Evolutionary conservation across 2,113 vertebrate genomes (phyloP).

Genomic region (Festucalex cinctus): DNA sequence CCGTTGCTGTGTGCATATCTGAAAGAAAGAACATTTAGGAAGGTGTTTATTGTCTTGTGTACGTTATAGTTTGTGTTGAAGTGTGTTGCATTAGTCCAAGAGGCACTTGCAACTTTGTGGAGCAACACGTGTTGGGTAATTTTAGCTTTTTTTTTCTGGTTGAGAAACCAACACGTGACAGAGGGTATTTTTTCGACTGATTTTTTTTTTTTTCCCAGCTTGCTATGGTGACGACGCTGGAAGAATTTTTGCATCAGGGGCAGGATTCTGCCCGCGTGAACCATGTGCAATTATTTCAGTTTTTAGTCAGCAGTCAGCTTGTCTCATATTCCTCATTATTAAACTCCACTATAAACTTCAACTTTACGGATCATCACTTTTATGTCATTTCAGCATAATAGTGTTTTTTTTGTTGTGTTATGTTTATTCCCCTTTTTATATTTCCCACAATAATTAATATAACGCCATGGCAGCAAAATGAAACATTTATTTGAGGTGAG

Average conservation of each 20-base stretch:
- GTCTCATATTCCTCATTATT: no score
- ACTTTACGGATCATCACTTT: no score
- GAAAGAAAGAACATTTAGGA: background rate
- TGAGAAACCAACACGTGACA: conserved; percentile 42
- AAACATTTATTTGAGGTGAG: no score
- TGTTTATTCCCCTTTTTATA: no score
- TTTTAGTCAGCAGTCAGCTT: no score
- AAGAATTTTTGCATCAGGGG: background rate
- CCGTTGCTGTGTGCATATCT: background rate
- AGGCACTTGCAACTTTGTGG: conserved; percentile 11
- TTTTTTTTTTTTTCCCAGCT: conserved; percentile 23
- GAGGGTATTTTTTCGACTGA: conserved; percentile 22
- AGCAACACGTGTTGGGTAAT: conserved; percentile 39
- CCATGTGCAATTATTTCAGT: background rate
- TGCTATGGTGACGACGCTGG: background rate
- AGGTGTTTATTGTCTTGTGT: background rate
- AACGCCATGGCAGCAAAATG: no score
- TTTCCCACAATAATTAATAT: no score
- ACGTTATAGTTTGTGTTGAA: background rate
- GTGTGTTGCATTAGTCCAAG: background rate
- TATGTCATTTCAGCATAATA: no score
- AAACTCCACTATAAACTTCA: background rate
- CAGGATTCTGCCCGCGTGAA: background rate
- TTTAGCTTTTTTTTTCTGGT: conserved; percentile 13
- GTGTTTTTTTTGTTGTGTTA: no score